Base-by-base conservation (phyloP, 2,797 vertebrate species). In the Glyptemys insculpta region DNA sequence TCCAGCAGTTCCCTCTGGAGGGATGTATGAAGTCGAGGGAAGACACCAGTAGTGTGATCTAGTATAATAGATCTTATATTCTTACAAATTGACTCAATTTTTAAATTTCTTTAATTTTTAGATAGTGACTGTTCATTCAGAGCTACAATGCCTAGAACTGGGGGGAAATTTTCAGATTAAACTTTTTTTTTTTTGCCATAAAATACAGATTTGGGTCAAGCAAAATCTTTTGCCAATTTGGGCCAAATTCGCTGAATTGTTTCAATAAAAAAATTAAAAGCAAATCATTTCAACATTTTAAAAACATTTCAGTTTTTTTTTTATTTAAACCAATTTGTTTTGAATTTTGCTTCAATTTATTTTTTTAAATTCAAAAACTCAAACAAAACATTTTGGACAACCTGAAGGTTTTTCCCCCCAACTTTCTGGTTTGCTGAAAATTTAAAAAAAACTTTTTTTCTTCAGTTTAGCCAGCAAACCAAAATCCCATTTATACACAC, bases 1-100 rank as follows among this genome's bases (percentile, higher is more conserved):
- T n/a, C 2, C 8, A 85, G 31, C 12, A 85, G 72, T 87, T 82
- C 16, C 56, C 37, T 18, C 41, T n/a, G 2, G 14, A 85, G n/a
- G 59, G 3, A 3, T 50, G 88, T 68, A 41, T 6, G 82, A 78
- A 72, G 68, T 41, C 1, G 12, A 72, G 68, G 37, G 44, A 49
- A 16, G 23, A 94, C 4, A 86, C 0, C 16, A 37, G 12, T 8
- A 5, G 1, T 50, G 12, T 68, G 4, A 85, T 5, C 0, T 19
- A 89, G n/a, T 76, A 86, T 3, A 2, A 83, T 21, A 76, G 47
- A 79, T 57, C 65, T 81, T 79, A 25, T 5, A 37, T 72, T 87
- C 91, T 1, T 6, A 27, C 83, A 47, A 91, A 57, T 56, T 59
- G 68, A 0, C 0, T 25, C 15, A 41, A 18, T 11, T 89, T 91